phyloP scores from a whole-genome alignment of 37 sponge, comb jelly and placozoan species.

The Hexactinellida sp. region DNA sequence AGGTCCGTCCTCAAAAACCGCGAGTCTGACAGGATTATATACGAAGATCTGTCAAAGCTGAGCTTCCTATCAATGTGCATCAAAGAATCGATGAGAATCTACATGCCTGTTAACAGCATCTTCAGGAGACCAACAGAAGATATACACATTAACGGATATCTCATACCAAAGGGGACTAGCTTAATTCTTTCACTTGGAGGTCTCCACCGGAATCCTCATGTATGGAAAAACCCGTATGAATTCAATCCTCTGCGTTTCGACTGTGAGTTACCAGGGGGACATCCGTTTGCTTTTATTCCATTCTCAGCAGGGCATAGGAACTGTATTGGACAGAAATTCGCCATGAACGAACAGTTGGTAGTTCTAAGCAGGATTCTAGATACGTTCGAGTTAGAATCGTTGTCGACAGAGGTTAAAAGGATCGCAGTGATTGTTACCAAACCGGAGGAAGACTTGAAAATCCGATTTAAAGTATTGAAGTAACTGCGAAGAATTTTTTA shows the following conservation, averaged over 20 bases:
- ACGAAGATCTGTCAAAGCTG: neutral
- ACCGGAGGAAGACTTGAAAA: neutral
- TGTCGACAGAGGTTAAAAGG: neutral
- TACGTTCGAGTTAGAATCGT: neutral
- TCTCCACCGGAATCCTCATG: neutral
- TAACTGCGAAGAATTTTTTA: neutral
- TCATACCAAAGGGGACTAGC: neutral
- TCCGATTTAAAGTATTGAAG: neutral
- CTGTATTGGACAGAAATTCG: conserved; percentile 17
- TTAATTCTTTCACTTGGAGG: neutral
- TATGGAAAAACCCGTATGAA: neutral
- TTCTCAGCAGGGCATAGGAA: conserved; percentile 7
- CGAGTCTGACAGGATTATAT: neutral
- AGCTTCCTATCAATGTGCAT: neutral
- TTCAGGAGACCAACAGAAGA: neutral
- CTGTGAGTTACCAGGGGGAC: neutral
- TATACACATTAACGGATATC: neutral
- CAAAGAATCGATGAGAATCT: neutral
- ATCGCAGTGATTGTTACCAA: neutral
- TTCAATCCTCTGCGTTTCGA: neutral
- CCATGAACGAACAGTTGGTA: neutral
- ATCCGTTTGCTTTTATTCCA: conserved; percentile 10
- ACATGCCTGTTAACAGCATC: neutral
- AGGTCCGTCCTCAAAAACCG: neutral
- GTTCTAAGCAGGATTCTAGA: neutral